phyloP scores from a whole-genome alignment of 2,888 invertebrate species.

The Yponomeuta evonymella region DNA sequence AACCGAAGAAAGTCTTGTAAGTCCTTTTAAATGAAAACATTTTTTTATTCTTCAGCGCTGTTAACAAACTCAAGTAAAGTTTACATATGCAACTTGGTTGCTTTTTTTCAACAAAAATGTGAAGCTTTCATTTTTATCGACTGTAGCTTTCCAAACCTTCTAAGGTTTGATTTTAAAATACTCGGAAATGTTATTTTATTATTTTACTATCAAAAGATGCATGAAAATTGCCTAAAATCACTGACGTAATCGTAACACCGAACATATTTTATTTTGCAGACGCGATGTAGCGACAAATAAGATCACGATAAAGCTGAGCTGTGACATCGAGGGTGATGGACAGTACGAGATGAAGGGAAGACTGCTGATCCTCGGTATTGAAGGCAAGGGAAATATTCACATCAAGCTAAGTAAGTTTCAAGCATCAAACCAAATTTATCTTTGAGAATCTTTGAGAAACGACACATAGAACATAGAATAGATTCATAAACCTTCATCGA shows the following conservation, averaged over 20 bases:
- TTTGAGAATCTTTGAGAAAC: too few relatives aligned
- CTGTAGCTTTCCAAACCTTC: too few relatives aligned
- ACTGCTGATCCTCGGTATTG: conserved; percentile 35
- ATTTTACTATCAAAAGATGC: too few relatives aligned
- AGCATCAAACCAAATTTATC: neutral
- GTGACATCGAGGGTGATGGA: conserved; percentile 32
- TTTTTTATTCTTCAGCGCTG: neutral
- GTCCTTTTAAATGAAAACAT: conserved; percentile 23
- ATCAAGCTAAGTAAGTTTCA: conserved; percentile 39
- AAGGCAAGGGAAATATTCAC: conserved; percentile 32
- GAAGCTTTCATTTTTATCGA: too few relatives aligned
- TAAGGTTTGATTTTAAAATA: too few relatives aligned
- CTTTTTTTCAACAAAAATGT: too few relatives aligned
- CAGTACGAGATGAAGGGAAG: conserved; percentile 42
- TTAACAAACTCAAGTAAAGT: neutral
- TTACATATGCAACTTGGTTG: too few relatives aligned
- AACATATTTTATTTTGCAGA: conserved; percentile 18
- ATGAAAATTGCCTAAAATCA: too few relatives aligned
- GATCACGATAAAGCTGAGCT: conserved; percentile 31
- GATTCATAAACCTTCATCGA: too few relatives aligned
- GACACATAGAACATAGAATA: too few relatives aligned
- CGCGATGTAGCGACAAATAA: conserved; percentile 22
- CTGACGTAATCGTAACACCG: neutral
- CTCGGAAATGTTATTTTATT: too few relatives aligned
- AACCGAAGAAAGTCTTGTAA: conserved; percentile 40